A percentile compares a stretch with the other conserved stretches of the same genome.
Conservation (phyloP, 2,113 vertebrate species). For the Brevimyrus niger region DNA sequence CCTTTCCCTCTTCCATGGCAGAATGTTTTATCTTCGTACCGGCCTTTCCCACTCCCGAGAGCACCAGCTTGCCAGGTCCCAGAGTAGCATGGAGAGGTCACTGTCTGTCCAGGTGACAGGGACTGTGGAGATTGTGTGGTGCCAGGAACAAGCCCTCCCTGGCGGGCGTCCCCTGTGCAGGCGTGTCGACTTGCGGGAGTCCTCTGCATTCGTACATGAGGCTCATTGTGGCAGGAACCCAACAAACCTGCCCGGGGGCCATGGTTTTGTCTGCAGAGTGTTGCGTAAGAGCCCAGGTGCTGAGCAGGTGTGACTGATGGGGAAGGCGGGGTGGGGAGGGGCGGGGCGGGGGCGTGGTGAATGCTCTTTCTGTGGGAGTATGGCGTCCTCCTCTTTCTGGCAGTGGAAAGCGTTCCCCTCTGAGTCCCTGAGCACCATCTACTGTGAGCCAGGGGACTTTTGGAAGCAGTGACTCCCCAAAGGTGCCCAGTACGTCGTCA, state of each 20-base stretch:
- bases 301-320: background rate
- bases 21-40: conserved; percentile 6
- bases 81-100: background rate
- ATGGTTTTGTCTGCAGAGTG: background rate
- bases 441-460: background rate
- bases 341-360: background rate
- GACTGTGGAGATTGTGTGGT: background rate
- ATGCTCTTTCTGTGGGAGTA: background rate
- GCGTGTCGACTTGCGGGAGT: background rate
- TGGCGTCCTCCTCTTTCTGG: background rate
- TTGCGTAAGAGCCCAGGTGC: conserved; percentile 13
- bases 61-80: background rate
- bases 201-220: background rate
- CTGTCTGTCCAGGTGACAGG: background rate
- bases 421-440: background rate
- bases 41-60: background rate
- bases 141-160: background rate
- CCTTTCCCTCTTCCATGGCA: background rate
- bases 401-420: background rate
- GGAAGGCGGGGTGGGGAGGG: background rate
- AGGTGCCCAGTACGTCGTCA: background rate
- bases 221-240: background rate
- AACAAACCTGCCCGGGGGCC: background rate
- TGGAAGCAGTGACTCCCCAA: background rate
- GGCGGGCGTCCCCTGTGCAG: background rate